These are phyloP conservation scores for Amorpha juglandis DNA, from an alignment of 2,888 invertebrate species.

Conservation along the genomic window DNA sequence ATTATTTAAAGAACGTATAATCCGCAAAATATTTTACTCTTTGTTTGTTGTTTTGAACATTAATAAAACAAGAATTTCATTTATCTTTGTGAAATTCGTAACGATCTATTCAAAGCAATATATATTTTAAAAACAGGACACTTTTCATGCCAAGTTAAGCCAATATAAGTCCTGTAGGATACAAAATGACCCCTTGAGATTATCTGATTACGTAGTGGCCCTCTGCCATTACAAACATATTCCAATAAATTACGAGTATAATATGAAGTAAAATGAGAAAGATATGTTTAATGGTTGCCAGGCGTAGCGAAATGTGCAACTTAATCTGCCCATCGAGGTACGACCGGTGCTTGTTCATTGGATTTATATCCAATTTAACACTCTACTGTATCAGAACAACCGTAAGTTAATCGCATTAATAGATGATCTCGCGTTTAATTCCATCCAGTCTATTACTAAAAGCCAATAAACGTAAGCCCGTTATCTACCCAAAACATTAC, in stretches of 20 bases:
- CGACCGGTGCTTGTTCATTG: slow-evolving; percentile 31
- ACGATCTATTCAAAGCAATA: background rate
- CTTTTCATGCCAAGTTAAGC: slow-evolving; percentile 13
- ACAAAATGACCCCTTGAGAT: slow-evolving; percentile 19
- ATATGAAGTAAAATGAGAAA: slow-evolving; percentile 27
- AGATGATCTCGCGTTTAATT: slow-evolving; percentile 30
- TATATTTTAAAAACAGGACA: slow-evolving; percentile 3
- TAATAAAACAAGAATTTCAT: too few relatives aligned
- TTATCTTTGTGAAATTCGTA: background rate
- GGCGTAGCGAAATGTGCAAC: slow-evolving; percentile 33
- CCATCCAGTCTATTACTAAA: slow-evolving; percentile 1
- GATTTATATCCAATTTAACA: slow-evolving; percentile 34
- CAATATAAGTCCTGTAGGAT: slow-evolving; percentile 7
- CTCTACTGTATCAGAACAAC: slow-evolving; percentile 28
- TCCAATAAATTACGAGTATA: slow-evolving; percentile 22
- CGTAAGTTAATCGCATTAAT: slow-evolving; percentile 31
- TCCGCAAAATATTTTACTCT: too few relatives aligned
- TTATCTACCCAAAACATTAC: slow-evolving; percentile 22
- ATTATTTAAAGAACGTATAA: background rate
- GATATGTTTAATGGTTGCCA: slow-evolving; percentile 26
- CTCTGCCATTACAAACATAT: slow-evolving; percentile 20
- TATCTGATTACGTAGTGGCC: slow-evolving; percentile 2
- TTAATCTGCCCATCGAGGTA: slow-evolving; percentile 34
- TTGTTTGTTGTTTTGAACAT: too few relatives aligned
- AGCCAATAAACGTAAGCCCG: background rate